A percentile compares a stretch with the other conserved stretches of the same genome.
phyloP scores from a whole-genome alignment of 2,797 vertebrate species.

The Falco peregrinus region DNA sequence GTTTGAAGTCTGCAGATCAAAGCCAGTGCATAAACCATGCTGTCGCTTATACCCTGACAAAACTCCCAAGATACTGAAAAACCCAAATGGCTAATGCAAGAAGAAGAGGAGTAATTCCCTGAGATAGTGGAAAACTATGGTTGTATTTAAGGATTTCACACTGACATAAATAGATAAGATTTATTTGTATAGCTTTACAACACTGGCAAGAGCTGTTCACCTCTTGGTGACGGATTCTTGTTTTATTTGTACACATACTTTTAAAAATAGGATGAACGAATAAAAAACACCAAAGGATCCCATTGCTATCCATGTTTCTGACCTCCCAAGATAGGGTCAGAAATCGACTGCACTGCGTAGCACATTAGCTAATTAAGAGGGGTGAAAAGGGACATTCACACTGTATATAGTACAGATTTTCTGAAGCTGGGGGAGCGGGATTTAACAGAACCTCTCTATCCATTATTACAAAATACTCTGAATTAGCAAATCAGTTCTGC shows the following conservation, averaged over 20 bases:
- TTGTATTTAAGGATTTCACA: background rate
- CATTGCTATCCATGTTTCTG: background rate
- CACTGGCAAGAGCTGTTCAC: background rate
- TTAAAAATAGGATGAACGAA: background rate
- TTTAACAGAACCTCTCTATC: background rate
- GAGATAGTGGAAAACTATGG: background rate
- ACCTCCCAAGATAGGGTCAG: background rate
- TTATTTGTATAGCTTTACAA: background rate
- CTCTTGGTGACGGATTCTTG: background rate
- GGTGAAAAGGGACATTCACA: background rate
- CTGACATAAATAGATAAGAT: background rate
- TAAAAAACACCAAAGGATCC: background rate
- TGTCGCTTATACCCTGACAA: background rate
- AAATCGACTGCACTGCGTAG: background rate
- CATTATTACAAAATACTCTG: background rate
- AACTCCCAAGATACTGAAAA: background rate
- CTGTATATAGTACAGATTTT: background rate
- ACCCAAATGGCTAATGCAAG: background rate
- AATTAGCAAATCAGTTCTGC: background rate
- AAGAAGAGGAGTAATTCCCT: background rate
- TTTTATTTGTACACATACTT: background rate
- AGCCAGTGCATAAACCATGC: background rate
- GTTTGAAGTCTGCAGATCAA: constrained; percentile 28
- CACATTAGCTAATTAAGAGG: background rate
- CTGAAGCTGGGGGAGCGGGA: background rate